Percentiles rank a stretch among this genome's conserved stretches.
phyloP scores from a whole-genome alignment of 35 echinoderm and acorn worm species.

The Heliocidaris tuberculata region DNA sequence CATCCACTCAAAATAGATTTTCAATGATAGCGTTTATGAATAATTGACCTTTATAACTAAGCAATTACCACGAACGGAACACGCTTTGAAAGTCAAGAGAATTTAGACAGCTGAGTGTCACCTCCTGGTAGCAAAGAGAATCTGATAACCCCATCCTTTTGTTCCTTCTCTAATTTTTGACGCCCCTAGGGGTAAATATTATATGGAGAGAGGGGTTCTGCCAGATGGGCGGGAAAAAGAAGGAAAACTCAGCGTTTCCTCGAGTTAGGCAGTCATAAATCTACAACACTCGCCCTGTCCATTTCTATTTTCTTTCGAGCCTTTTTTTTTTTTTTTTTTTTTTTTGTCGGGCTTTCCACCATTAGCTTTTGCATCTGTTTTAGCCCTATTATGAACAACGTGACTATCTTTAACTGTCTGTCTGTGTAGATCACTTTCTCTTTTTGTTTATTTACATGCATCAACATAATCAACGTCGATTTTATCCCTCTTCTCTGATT shows the following conservation, averaged over 20 bases:
- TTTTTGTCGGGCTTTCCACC: too few relatives aligned
- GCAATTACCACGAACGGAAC: neutral
- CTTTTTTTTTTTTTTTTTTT: too few relatives aligned
- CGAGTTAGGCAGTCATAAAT: neutral
- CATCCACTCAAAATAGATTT: too few relatives aligned
- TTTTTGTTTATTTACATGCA: too few relatives aligned
- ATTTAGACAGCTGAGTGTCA: conserved; percentile 16
- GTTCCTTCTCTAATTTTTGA: neutral
- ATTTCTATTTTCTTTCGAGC: too few relatives aligned
- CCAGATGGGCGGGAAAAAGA: neutral
- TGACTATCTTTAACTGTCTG: too few relatives aligned
- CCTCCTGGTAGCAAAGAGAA: neutral
- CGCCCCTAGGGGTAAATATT: neutral
- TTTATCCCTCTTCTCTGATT: too few relatives aligned
- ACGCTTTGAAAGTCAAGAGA: neutral
- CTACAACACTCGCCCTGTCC: neutral
- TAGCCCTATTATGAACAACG: too few relatives aligned
- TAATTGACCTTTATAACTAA: neutral
- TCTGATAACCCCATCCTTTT: neutral
- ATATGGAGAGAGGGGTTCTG: neutral
- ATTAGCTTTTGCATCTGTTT: too few relatives aligned
- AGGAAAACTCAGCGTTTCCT: neutral
- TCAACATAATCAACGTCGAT: too few relatives aligned
- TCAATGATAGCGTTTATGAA: neutral
- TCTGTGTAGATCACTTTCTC: too few relatives aligned